phyloP scores from a whole-genome alignment of 2,797 vertebrate species.

The Alauda arvensis region DNA sequence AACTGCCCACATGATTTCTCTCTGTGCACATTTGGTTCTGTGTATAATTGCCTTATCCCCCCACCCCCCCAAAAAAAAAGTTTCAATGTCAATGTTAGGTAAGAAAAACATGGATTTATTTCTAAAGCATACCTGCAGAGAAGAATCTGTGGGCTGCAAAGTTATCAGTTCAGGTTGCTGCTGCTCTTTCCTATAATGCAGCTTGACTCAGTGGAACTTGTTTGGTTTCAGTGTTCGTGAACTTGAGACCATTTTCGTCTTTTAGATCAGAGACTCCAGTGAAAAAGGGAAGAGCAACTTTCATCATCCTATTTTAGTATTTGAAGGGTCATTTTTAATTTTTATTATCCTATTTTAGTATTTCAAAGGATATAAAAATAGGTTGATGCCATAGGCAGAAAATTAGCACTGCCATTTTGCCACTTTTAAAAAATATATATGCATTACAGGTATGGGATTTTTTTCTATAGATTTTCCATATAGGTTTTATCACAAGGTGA shows the following conservation, averaged over 20 bases:
- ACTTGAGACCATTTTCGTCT: background rate
- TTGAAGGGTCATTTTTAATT: constrained; percentile 20
- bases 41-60: background rate
- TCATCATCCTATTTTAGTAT: background rate
- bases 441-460: background rate
- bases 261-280: background rate
- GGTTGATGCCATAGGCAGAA: background rate
- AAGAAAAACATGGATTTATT: background rate
- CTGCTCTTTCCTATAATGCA: background rate
- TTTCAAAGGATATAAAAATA: constrained; percentile 8
- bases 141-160: background rate
- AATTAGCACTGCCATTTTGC: background rate
- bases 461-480: background rate
- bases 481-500: background rate
- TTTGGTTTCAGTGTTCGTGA: background rate
- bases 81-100: background rate
- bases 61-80: no score
- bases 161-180: background rate
- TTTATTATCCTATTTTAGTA: constrained; percentile 16
- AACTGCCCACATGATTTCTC: background rate
- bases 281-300: background rate
- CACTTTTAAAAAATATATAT: background rate
- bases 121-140: background rate
- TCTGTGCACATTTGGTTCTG: background rate
- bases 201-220: background rate